Evolutionary conservation across 2,113 vertebrate genomes (phyloP).

Genomic region (Anolis carolinensis): DNA sequence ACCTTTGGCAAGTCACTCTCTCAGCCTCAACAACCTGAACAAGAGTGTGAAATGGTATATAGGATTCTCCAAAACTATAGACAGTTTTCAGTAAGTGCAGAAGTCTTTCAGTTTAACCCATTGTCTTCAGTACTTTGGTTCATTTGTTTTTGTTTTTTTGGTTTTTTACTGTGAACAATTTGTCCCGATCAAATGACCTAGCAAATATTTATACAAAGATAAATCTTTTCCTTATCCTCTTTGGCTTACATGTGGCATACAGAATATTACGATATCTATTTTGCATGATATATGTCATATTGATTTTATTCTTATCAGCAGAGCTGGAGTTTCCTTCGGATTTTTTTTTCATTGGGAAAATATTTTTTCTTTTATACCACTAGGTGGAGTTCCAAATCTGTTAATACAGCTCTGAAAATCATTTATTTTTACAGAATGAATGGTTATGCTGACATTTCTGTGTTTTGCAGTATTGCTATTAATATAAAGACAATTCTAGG

Average conservation of each 20-base stretch:
- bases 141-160: too few species aligned
- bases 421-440: not conserved
- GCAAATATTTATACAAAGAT: not conserved
- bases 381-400: constrained; percentile 18
- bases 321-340: not conserved
- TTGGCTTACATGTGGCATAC: not conserved
- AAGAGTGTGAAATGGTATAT: too few species aligned
- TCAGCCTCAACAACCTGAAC: too few species aligned
- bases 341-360: not conserved
- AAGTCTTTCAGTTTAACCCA: not conserved
- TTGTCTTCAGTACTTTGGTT: not conserved
- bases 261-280: not conserved
- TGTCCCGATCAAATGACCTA: not conserved
- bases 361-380: not conserved
- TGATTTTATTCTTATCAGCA: not conserved
- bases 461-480: not conserved
- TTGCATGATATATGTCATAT: not conserved
- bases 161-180: not conserved
- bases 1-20: too few species aligned
- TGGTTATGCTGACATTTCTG: not conserved
- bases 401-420: not conserved
- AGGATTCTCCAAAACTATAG: not conserved
- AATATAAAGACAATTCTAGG: not conserved
- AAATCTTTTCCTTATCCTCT: not conserved
- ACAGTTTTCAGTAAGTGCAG: not conserved